A percentile compares a stretch with the other conserved stretches of the same genome.
phyloP scores from a whole-genome alignment of 2,113 vertebrate genomes.

The Athene noctua region DNA sequence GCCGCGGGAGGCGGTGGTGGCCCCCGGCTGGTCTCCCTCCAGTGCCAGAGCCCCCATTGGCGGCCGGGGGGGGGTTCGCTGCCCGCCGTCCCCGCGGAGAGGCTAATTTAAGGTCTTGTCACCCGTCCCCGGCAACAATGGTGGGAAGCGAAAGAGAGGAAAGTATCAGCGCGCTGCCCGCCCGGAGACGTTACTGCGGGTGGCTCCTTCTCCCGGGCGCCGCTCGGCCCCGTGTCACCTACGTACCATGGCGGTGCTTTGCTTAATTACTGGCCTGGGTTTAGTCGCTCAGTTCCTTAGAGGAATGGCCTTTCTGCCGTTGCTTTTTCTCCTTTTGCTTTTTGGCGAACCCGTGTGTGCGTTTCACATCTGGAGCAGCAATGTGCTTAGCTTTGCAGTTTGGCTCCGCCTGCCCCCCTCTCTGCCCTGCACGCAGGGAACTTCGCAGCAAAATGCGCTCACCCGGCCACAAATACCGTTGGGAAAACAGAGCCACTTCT shows the following conservation, averaged over 20 bases:
- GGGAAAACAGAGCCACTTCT: not conserved
- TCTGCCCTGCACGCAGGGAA: not conserved
- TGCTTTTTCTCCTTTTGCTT: not conserved
- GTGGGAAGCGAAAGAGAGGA: not conserved
- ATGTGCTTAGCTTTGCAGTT: constrained; percentile 40
- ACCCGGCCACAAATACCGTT: accelerated
- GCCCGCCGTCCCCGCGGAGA: not conserved
- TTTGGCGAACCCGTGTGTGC: not conserved
- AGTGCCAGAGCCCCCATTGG: not conserved
- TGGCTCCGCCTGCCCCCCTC: not conserved
- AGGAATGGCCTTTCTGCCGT: not conserved
- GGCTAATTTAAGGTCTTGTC: not conserved
- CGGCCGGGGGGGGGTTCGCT: accelerated
- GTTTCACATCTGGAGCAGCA: constrained; percentile 12
- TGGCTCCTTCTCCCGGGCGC: not conserved
- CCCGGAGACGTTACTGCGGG: not conserved
- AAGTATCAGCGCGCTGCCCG: not conserved
- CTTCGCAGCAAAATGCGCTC: not conserved
- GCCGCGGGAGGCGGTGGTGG: not conserved
- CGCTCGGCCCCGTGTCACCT: not conserved
- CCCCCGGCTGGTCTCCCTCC: not conserved
- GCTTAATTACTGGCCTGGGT: not conserved
- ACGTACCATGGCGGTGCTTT: not conserved
- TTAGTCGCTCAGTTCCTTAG: not conserved
- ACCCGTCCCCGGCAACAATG: not conserved